Evolutionary conservation across 2,113 vertebrate species (phyloP), one percentile per base, ranked within the genome.

Genomic region (Corynorhinus townsendii): DNA sequence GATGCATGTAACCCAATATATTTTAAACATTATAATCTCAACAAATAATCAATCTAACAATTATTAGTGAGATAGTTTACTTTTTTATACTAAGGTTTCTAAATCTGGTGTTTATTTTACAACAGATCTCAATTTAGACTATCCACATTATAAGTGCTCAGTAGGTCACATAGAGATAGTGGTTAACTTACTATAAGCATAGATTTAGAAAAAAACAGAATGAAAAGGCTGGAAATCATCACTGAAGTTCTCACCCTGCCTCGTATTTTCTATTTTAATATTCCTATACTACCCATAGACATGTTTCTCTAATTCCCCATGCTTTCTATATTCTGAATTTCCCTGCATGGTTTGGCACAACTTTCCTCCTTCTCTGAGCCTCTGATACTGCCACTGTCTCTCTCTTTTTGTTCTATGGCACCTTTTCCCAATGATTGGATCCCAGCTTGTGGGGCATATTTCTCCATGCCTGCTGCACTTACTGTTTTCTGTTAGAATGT

Each of bases 11-110:
- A 52, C 1, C 11, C 19, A 95, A 73, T 82, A 54, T 72, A 86
- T 56, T 45, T 28, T 79, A 93, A 88, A 28, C 4, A 73, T 54
- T 54, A 20, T 49, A 47, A 49, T 89, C 45, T 71, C 33, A 79
- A 91, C 7, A 89, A 19, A 59, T 19, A 76, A 49, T 56, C 20
- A 72, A 79, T 16, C 62, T 73, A 84, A 72, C 69, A 88, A 79
- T 77, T 86, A 83, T 45, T 87, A 83, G 54, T 28, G 84, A 71
- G 38, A 62, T 73, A 59, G 28, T 92, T 90, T 54, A 38, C 2
- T 47, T 28, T 40, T 64, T 75, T 62, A 76, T 24, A 35, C 3
- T n/a, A 90, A 33, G 16, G 4, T 24, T 59, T 83, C 49, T 22
- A 14, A 87, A 82, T 40, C n/a, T 95, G 5, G 3, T 56, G 2